These are phyloP conservation scores for Drosophila miranda DNA, from an alignment of 1,140 invertebrate genomes.

Conservation along the genomic window DNA sequence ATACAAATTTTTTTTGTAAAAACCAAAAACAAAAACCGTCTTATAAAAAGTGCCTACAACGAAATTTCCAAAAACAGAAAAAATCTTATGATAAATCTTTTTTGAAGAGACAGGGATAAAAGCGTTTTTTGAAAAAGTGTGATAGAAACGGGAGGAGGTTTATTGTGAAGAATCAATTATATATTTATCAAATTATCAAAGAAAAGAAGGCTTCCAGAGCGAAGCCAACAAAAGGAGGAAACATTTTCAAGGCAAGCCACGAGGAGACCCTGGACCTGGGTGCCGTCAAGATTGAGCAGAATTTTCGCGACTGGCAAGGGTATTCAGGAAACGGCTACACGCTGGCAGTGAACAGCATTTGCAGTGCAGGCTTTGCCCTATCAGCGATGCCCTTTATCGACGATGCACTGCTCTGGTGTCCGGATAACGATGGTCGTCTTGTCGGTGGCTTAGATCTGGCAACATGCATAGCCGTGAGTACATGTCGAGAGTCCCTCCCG, in stretches of 20 bases:
- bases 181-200: not conserved
- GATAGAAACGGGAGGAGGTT: constrained; percentile 27
- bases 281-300: constrained; percentile 44
- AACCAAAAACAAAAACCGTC: constrained; percentile 76
- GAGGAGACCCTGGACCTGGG: constrained; percentile 50
- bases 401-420: constrained; percentile 95
- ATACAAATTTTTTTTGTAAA: constrained; percentile 46
- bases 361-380: constrained; percentile 85
- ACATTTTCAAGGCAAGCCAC: constrained; percentile 26
- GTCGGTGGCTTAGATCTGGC: constrained; percentile 88
- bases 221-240: not conserved
- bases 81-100: constrained; percentile 43
- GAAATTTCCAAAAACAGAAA: constrained; percentile 32
- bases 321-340: constrained; percentile 65
- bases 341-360: constrained; percentile 85
- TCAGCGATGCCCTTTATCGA: constrained; percentile 96
- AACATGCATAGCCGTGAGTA: constrained; percentile 91
- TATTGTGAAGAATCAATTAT: too few species aligned
- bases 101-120: not conserved
- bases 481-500: too few species aligned
- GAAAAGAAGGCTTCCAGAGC: not conserved
- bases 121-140: constrained; percentile 33
- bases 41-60: constrained; percentile 68
- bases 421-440: constrained; percentile 95
- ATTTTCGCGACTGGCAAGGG: constrained; percentile 46